Evolutionary conservation across 1,140 invertebrate genomes (phyloP).

Genomic region (Drosophila pallidifrons): DNA sequence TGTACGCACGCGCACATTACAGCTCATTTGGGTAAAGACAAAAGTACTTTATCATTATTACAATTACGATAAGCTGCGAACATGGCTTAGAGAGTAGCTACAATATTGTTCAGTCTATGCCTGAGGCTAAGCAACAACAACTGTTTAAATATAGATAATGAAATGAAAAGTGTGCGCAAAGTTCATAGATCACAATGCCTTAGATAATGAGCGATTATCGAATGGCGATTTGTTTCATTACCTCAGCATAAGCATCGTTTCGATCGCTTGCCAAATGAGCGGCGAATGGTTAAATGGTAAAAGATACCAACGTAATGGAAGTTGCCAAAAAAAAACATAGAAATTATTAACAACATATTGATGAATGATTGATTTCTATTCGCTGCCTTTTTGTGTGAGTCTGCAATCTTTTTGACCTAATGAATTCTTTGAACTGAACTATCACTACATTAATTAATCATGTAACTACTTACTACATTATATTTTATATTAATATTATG

Average conservation of each 20-base stretch:
- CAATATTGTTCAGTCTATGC: neutral
- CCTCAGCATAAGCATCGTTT: conserved; percentile 10
- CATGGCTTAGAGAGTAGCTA: conserved; percentile 34
- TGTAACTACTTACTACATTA: neutral
- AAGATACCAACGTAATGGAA: conserved; percentile 9
- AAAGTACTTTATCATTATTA: conserved; percentile 48
- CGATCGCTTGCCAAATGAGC: conserved; percentile 28
- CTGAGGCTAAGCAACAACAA: conserved; percentile 8
- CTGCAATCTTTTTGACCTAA: conserved; percentile 3
- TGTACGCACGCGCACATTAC: conserved; percentile 18
- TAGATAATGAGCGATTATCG: conserved; percentile 48
- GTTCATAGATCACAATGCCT: conserved; percentile 39
- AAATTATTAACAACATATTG: conserved; percentile 35
- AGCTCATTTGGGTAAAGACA: conserved; percentile 38
- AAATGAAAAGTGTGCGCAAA: conserved; percentile 33
- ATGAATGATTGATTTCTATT: conserved; percentile 41
- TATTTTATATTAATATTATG: neutral
- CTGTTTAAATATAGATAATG: conserved; percentile 7
- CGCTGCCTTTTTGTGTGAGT: neutral
- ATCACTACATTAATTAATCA: neutral
- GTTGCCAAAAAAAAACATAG: conserved; percentile 23
- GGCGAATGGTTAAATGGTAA: neutral
- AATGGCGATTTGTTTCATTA: conserved; percentile 46
- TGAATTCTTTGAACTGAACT: conserved; percentile 5
- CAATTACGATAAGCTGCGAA: conserved; percentile 25